Percentiles rank a stretch among this genome's conserved stretches.
Evolutionary conservation across 2,888 invertebrate species (phyloP).

Genomic region (Synanthedon formicaeformis): DNA sequence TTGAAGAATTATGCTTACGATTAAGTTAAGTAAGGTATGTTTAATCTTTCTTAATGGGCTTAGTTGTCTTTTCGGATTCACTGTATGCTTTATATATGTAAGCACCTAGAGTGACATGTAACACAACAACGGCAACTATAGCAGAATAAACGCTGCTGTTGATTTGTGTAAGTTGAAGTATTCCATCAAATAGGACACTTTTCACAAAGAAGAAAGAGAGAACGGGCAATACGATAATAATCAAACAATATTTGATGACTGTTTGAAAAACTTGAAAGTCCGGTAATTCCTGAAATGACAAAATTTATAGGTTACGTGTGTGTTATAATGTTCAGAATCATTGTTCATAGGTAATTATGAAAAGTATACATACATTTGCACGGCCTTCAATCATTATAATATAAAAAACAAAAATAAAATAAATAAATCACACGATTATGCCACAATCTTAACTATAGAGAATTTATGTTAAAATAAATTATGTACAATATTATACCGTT

Average conservation of each 20-base stretch:
- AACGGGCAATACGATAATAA: constrained; percentile 82
- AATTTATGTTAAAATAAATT: too few species aligned
- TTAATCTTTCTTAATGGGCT: constrained; percentile 62
- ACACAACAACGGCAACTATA: constrained; percentile 77
- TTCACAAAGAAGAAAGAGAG: constrained; percentile 80
- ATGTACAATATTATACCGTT: too few species aligned
- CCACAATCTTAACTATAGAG: too few species aligned
- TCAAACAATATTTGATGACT: constrained; percentile 80
- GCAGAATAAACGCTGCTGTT: constrained; percentile 85
- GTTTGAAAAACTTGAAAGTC: constrained; percentile 81
- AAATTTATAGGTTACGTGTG: constrained; percentile 13
- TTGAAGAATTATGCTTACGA: not conserved
- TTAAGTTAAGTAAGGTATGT: not conserved
- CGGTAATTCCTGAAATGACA: constrained; percentile 69
- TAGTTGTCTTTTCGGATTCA: constrained; percentile 50
- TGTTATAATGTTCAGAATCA: not conserved
- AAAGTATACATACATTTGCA: constrained; percentile 52
- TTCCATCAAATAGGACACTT: constrained; percentile 77
- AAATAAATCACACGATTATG: not conserved
- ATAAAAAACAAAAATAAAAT: constrained; percentile 21
- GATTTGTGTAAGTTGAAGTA: constrained; percentile 62
- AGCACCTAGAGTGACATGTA: constrained; percentile 81
- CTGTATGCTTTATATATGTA: constrained; percentile 85
- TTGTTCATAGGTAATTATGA: not conserved
- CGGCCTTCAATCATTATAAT: constrained; percentile 67